A percentile compares a stretch with the other conserved stretches of the same genome.
Evolutionary conservation across 2,888 invertebrate genomes (phyloP).

Genomic region (Polietes domitor): DNA sequence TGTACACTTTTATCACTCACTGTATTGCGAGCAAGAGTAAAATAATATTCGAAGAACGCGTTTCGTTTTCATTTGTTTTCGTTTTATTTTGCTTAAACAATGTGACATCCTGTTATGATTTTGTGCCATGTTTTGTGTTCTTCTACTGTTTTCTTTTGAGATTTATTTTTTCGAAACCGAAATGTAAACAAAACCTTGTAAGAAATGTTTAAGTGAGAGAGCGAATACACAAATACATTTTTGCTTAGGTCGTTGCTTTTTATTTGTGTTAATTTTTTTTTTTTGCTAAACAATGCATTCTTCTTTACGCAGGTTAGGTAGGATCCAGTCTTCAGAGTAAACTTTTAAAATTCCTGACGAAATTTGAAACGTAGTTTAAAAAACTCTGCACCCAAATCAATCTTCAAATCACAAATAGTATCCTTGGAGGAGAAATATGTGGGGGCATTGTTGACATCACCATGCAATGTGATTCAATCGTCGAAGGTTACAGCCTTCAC

Average conservation of each 20-base stretch:
- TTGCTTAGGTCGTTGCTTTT: conserved; percentile 35
- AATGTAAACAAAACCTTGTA: conserved; percentile 57
- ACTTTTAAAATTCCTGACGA: too few species aligned
- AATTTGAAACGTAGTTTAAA: too few species aligned
- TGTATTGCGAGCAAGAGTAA: not conserved
- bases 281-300: conserved; percentile 1
- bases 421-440: too few species aligned
- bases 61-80: conserved; percentile 4
- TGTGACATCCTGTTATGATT: conserved; percentile 61
- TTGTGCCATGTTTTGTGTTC: conserved; percentile 30
- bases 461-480: too few species aligned
- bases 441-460: too few species aligned
- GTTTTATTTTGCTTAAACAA: conserved; percentile 14
- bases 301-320: too few species aligned
- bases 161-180: conserved; percentile 43
- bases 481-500: too few species aligned
- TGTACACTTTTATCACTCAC: not conserved
- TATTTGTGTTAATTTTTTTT: not conserved
- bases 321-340: too few species aligned
- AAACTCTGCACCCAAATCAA: too few species aligned
- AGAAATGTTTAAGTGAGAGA: not conserved
- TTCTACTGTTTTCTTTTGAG: not conserved
- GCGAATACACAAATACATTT: not conserved
- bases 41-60: not conserved
- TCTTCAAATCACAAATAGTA: too few species aligned